Conservation (phyloP, 2,797 vertebrate species). For the Sciurus vulgaris region DNA sequence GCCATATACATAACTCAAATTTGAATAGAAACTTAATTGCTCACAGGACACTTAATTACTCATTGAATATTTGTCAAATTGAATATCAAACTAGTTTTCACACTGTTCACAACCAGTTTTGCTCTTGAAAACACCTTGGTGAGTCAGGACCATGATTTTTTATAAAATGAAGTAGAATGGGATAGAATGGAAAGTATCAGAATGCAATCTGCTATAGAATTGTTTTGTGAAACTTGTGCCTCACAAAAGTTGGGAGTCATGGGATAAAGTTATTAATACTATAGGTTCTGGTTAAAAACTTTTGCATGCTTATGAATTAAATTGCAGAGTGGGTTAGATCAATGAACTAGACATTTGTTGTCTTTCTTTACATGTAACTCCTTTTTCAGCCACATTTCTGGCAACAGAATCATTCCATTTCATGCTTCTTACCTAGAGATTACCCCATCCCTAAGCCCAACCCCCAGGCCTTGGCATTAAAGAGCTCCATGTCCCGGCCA, state of each 20-base stretch:
- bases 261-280: neutral
- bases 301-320: slow-evolving; percentile 2
- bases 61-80: slow-evolving; percentile 43
- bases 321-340: neutral
- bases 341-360: neutral
- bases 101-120: neutral
- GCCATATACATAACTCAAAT: slow-evolving; percentile 1
- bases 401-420: neutral
- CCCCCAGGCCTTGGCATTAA: neutral
- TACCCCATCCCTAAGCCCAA: neutral
- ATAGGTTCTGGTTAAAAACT: neutral
- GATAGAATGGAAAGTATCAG: slow-evolving; percentile 22
- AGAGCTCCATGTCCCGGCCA: neutral
- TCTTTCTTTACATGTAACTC: neutral
- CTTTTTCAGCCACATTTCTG: slow-evolving; percentile 43
- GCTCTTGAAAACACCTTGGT: slow-evolving; percentile 20
- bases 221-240: slow-evolving; percentile 31
- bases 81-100: slow-evolving; percentile 42
- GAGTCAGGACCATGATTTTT: neutral
- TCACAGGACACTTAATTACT: neutral
- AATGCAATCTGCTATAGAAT: neutral
- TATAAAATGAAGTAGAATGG: slow-evolving; percentile 26
- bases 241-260: neutral
- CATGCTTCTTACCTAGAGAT: neutral
- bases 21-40: neutral